Evolutionary conservation across 2,113 vertebrate species (phyloP), one percentile per base, ranked within the genome.

Genomic region (Neolamprologus sp.): DNA sequence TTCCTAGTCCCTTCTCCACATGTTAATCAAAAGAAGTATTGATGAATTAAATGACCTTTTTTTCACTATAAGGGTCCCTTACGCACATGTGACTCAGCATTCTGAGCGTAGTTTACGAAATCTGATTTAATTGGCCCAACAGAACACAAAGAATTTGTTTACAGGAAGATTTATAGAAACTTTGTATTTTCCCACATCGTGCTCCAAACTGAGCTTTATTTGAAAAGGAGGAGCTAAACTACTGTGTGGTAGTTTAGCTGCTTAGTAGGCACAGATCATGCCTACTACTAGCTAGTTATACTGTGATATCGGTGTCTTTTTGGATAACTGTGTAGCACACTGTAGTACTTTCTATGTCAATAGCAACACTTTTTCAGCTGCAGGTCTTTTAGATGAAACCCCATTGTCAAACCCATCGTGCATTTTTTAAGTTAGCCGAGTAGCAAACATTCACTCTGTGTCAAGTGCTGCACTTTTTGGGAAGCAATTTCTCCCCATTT

Each of bases 141-240:
- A 54, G 14, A 71, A 51, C 47, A 21, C 30, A 51, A 71, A 21
- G 5, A 17, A 21, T 19, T 21, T 65, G 16, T 30, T 78, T 19
- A 0, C 53, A 55, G 12, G 54, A 26, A 42, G 14, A 14, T 23
- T 58, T 65, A 16, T 6, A 26, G 35, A 37, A n/a, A 28, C 26
- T 23, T 45, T 16, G 33, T 54, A 51, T 55, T 65, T 55, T 23
- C 13, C 8, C 9, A 7, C 53, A 19, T 10, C 40, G 16, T 58
- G 37, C 14, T 63, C 10, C 10, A 47, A 60, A 63, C n/a, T 16
- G 5, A 60, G 16, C 55, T 63, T 60, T 19, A 47, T 63, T 47
- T 63, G 11, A 2, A 60, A 60, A 45, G 2, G 54, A 19, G 7
- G 0, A 42, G 16, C 5, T 40, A 9, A 55, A 80, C n/a, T 37